Evolutionary conservation across 2,113 vertebrate genomes (phyloP).

Genomic region (Craseonycteris thonglongyai): DNA sequence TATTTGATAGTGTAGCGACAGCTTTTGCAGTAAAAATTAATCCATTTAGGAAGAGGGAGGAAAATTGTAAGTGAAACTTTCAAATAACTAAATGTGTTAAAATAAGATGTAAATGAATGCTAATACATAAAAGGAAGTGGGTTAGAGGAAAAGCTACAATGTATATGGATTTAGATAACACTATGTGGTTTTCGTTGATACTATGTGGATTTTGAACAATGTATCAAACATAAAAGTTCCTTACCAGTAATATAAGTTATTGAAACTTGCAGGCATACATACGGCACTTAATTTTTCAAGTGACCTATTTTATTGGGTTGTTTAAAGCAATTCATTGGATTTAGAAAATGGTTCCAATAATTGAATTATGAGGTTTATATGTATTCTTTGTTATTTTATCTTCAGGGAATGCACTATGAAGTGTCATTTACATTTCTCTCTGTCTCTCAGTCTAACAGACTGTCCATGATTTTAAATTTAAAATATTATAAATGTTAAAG

Average conservation of each 20-base stretch:
- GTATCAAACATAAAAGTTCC: not conserved
- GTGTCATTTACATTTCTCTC: not conserved
- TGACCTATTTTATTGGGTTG: not conserved
- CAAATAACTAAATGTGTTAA: not conserved
- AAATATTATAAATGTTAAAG: not conserved
- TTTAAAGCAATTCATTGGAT: not conserved
- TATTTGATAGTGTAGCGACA: not conserved
- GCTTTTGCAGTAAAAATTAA: not conserved
- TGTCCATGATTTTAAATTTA: not conserved
- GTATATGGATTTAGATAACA: not conserved
- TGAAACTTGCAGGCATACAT: not conserved
- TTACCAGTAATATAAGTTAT: not conserved
- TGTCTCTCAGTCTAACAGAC: not conserved
- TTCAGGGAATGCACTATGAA: not conserved
- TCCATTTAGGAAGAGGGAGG: not conserved
- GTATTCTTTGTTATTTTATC: not conserved
- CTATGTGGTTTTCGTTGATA: no score
- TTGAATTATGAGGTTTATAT: not conserved
- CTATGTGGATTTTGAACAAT: conserved; percentile 12
- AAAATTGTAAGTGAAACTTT: conserved; percentile 38
- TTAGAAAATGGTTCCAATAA: not conserved
- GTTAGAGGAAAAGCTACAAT: not conserved
- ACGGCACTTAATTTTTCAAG: not conserved
- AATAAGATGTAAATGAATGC: not conserved
- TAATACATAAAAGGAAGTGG: not conserved